Base-by-base conservation (phyloP, 2,113 vertebrate genomes). In the Brachyistius frenatus region DNA sequence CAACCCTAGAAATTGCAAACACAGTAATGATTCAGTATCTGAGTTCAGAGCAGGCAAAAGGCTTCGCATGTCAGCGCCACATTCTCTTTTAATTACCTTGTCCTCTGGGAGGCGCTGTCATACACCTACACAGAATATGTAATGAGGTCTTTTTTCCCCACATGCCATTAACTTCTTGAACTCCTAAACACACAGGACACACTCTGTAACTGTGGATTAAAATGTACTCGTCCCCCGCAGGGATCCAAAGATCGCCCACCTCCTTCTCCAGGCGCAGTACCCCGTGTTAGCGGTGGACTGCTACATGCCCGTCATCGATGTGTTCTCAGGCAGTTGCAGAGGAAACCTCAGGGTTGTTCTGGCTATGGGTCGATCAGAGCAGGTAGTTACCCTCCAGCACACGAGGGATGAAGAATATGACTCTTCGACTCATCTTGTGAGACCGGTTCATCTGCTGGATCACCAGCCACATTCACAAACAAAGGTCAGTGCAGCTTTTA, bases 261-360 rank as follows among this genome's bases (percentile, higher is more conserved):
- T 98, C 23, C 95, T 99, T 0, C 96, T 99, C 36, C 96, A 96
- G 91, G 96, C 97, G 0, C 96, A 95, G 83, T 99, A 96, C 80
- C 98, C 98, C 0, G 97, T 99, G 82, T 91, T 99, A 78, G 97
- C 96, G 9, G 96, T 97, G 3, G 98, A 99, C 85, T 93, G 94
- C 92, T 95, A 93, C 73, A 89, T 98, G 95, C 96, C 97, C 0
- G 94, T 99, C 60, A 64, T 96, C 0, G 95, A 99, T 7, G 94
- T 99, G 53, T 98, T 98, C 83, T 95, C 91, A 0, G 97, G 97
- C 52, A 91, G 67, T 52, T 94, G 88, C 3, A 94, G 92, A 0
- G 98, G 98, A 37, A 95, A 87, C 75, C 96, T 99, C 32, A 91
- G 95, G 64, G 97, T 98, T 14, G 44, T 96, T 71, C 83, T 99